Evolutionary conservation across 2,888 invertebrate species (phyloP).

Genomic region (Magallana nippona): DNA sequence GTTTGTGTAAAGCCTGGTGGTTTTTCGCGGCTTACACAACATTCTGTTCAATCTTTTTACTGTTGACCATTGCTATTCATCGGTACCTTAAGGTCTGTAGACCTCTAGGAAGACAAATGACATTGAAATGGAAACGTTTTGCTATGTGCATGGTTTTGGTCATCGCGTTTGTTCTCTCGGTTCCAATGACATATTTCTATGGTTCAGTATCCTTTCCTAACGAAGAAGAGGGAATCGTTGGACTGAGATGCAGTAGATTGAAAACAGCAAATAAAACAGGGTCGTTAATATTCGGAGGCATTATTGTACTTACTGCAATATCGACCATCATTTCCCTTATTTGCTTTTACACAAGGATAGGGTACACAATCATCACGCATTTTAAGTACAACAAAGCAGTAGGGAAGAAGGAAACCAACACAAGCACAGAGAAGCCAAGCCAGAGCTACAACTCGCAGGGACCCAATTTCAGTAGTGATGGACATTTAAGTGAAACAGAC

Average conservation of each 20-base stretch:
- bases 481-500: neutral
- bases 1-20: conserved; percentile 38
- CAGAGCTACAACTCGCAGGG: neutral
- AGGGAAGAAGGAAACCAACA: neutral
- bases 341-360: neutral
- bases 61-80: conserved; percentile 38
- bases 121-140: conserved; percentile 36
- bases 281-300: conserved; percentile 11
- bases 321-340: conserved; percentile 3
- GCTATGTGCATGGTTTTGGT: conserved; percentile 8
- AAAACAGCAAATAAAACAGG: conserved; percentile 7
- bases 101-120: conserved; percentile 43
- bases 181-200: conserved; percentile 35
- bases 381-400: neutral
- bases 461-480: neutral
- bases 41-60: conserved; percentile 26
- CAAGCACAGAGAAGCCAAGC: neutral
- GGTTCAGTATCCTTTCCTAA: conserved; percentile 40
- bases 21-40: conserved; percentile 39
- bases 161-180: neutral
- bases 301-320: neutral
- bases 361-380: conserved; percentile 23
- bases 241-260: conserved; percentile 36
- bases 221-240: neutral
- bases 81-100: conserved; percentile 44